Evolutionary conservation across 2,113 vertebrate genomes (phyloP).

Genomic region (Martes martes): DNA sequence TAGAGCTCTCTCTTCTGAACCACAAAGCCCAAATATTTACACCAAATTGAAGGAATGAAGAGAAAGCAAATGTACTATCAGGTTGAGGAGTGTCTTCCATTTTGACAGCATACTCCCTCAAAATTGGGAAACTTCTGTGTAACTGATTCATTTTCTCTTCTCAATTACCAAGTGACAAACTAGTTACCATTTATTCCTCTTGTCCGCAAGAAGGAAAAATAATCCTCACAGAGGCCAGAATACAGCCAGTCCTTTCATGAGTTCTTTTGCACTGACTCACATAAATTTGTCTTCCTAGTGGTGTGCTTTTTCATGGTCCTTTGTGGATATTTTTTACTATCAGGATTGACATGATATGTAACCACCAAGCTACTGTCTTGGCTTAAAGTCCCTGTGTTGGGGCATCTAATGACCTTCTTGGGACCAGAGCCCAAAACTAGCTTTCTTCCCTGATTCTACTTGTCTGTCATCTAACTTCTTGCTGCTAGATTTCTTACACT

Average conservation of each 20-base stretch:
- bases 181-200: conserved; percentile 38
- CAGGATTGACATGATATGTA: not conserved
- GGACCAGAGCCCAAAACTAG: not conserved
- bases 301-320: not conserved
- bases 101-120: not conserved
- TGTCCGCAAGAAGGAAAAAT: conserved; percentile 8
- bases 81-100: not conserved
- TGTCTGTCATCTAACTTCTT: not conserved
- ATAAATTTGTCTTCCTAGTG: not conserved
- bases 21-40: conserved; percentile 50
- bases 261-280: not conserved
- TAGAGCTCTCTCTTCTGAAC: not conserved
- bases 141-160: conserved; percentile 49
- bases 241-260: not conserved
- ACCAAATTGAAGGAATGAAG: not conserved
- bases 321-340: not conserved
- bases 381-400: not conserved
- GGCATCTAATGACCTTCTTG: not conserved
- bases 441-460: not conserved
- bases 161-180: conserved; percentile 52
- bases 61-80: conserved; percentile 31
- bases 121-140: conserved; percentile 16
- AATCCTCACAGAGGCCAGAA: conserved; percentile 13
- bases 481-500: not conserved
- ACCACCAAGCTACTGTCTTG: not conserved